phyloP scores from a whole-genome alignment of 2,888 invertebrate species.

The Microctonus hyperodae region DNA sequence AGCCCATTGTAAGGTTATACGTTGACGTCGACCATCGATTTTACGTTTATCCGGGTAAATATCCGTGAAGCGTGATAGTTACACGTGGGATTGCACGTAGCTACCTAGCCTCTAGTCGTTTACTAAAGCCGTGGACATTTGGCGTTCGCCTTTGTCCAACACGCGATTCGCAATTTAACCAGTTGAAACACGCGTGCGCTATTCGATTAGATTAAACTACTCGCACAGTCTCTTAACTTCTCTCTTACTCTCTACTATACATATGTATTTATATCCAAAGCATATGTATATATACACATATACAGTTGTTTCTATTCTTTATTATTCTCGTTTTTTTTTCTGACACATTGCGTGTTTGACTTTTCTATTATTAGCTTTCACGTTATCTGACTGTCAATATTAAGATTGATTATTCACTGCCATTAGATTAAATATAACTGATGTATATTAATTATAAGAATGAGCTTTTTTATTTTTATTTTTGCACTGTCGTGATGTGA shows the following conservation, averaged over 20 bases:
- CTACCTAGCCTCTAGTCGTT: slow-evolving; percentile 27
- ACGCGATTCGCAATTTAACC: slow-evolving; percentile 44
- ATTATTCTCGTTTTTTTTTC: not conserved
- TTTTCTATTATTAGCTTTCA: not conserved
- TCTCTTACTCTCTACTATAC: not conserved
- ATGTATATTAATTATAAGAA: too few species aligned
- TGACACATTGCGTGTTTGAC: slow-evolving; percentile 5
- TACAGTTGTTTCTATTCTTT: not conserved
- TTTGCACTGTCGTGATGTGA: too few species aligned
- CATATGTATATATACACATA: not conserved
- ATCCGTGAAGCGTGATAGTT: slow-evolving; percentile 60
- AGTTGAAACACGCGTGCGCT: slow-evolving; percentile 29
- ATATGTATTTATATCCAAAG: not conserved
- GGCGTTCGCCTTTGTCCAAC: slow-evolving; percentile 29
- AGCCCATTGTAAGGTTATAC: slow-evolving; percentile 40
- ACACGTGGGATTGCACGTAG: slow-evolving; percentile 55
- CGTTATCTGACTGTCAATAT: slow-evolving; percentile 9
- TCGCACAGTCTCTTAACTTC: slow-evolving; percentile 10
- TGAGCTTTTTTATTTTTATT: too few species aligned
- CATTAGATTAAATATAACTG: not conserved
- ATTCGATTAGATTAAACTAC: slow-evolving; percentile 33
- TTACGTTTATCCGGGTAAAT: slow-evolving; percentile 58
- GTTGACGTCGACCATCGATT: slow-evolving; percentile 55
- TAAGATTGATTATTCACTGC: not conserved
- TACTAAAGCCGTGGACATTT: slow-evolving; percentile 31